Base-by-base conservation (phyloP, 2,888 invertebrate genomes). In the Pachydiplax longipennis region DNA sequence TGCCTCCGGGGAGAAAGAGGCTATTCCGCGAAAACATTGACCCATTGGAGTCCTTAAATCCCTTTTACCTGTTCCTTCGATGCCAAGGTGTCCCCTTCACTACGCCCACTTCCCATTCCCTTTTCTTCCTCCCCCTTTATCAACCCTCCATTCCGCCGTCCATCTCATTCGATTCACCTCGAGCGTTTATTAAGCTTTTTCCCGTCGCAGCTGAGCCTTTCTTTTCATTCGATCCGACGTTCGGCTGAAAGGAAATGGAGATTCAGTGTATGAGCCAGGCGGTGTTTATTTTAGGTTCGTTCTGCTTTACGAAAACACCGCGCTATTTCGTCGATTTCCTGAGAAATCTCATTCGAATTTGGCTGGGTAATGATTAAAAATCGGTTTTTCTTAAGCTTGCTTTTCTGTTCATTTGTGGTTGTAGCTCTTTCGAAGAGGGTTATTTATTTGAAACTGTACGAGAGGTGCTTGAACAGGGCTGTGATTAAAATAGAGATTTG, bases 11-110 rank as follows among this genome's bases (percentile, higher is more conserved):
- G 73, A 0, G 31, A 73, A 25, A 13, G 13, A 25, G 73, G 31
- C 73, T 13, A 73, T 73, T 73, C 31, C 31, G 3, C 73, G 73
- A 15, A 73, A 73, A 31, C 31, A 31, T 73, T 73, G 73, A 73
- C 73, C 73, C 73, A 73, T 73, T 13, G 25, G 10, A 8, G 37
- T 35, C 58, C 90, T 91, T 73, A 53, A 53, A 53, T 91, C 91
- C 40, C 44, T 90, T 90, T 81, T 12, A 73, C 73, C n/a, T 73
- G 25, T 73, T 5, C 73, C 31, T 8, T 31, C 53, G 2, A 31
- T 73, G 10, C 18, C 25, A 12, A 18, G 53, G 53, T 5, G 53
- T 53, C 53, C 80, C 25, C 31, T 31, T 61, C 35, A 35, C 15
- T 31, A n/a, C 8, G n/a, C 87, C 31, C 13, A 13, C n/a, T 13